phyloP scores from a whole-genome alignment of 1,140 invertebrate genomes.

The Anoplolepis gracilipes region DNA sequence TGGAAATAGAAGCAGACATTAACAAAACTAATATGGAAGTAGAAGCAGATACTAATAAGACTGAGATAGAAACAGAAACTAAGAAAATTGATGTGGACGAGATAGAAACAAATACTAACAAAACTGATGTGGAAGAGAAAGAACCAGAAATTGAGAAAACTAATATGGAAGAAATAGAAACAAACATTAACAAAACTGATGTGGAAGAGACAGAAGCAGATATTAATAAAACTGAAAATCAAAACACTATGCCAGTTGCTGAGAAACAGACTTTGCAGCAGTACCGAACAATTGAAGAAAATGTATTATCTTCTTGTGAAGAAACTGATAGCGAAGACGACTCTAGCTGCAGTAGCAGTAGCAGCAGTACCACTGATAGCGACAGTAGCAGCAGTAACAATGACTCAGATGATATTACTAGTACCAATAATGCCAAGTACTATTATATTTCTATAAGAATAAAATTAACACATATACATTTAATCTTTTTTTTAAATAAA shows the following conservation, averaged over 20 bases:
- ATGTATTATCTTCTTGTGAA: slow-evolving; percentile 17
- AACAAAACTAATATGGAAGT: slow-evolving; percentile 30
- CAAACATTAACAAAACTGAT: not conserved
- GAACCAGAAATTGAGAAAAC: not conserved
- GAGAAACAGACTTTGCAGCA: not conserved
- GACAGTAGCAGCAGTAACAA: not conserved
- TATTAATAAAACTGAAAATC: not conserved
- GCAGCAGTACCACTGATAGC: not conserved
- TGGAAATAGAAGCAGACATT: slow-evolving; percentile 7
- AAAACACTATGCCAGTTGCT: not conserved
- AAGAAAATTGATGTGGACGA: too few species aligned
- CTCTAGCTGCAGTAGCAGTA: not conserved
- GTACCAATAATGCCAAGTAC: slow-evolving; percentile 5
- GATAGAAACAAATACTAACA: not conserved
- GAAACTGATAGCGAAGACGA: slow-evolving; percentile 61
- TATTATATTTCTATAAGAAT: not conserved
- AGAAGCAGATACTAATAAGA: not conserved
- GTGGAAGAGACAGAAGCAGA: slow-evolving; percentile 19
- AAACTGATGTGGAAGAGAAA: slow-evolving; percentile 37
- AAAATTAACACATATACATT: not conserved
- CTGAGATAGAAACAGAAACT: too few species aligned
- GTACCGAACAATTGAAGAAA: slow-evolving; percentile 48
- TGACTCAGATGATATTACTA: slow-evolving; percentile 38
- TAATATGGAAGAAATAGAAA: slow-evolving; percentile 26
- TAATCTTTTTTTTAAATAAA: not conserved